Conservation (phyloP, 1,140 invertebrate genomes). For the Ganaspis sp. region DNA sequence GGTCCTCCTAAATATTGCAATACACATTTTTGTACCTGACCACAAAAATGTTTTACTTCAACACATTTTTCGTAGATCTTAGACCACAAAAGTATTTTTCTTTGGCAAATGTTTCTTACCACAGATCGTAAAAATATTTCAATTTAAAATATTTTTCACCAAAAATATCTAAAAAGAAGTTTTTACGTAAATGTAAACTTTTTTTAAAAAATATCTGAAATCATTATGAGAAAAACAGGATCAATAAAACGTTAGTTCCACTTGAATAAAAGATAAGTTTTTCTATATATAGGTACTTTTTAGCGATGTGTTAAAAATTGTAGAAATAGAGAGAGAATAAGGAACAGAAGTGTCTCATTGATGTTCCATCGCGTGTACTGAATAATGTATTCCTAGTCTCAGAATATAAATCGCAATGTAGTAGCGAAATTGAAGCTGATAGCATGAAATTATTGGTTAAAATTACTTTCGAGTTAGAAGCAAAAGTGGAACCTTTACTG, state of each 20-base stretch:
- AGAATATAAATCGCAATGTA: constrained; percentile 1
- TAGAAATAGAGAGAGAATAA: neutral
- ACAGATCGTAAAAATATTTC: no score
- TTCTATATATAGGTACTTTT: neutral
- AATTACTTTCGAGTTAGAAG: neutral
- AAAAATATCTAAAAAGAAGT: no score
- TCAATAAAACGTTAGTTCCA: neutral
- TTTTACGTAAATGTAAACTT: neutral
- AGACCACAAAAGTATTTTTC: no score
- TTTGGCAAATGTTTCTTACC: no score
- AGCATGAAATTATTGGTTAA: constrained; percentile 18
- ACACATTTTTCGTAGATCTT: no score
- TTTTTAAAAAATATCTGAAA: neutral
- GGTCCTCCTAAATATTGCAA: no score
- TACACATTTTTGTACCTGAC: no score
- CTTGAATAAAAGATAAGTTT: neutral
- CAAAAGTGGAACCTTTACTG: neutral
- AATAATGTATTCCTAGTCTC: constrained; percentile 21
- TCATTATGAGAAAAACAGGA: neutral
- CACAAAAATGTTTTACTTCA: no score
- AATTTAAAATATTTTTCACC: no score
- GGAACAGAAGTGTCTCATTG: neutral
- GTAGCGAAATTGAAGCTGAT: constrained; percentile 21
- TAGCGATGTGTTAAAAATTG: neutral
- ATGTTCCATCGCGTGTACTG: constrained; percentile 4